These are phyloP conservation scores for Zaprionus taronus DNA, from an alignment of 1,140 invertebrate genomes.

Conservation along the genomic window DNA sequence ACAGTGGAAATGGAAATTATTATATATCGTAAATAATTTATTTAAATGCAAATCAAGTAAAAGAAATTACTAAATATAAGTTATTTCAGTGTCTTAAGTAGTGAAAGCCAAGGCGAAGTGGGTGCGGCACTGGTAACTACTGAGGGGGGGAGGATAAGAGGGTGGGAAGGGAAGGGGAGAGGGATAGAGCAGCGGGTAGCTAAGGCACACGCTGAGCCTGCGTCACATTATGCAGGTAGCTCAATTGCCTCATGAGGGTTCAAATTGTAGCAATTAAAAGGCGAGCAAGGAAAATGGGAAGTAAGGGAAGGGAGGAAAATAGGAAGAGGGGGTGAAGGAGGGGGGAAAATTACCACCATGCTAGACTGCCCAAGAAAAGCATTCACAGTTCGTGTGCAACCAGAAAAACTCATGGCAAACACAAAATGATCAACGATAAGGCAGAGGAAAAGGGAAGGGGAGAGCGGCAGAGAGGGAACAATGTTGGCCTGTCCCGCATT, in stretches of 20 bases:
- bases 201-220: too few relatives aligned
- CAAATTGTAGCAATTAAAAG: constrained; percentile 75
- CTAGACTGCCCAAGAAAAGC: constrained; percentile 32
- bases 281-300: constrained; percentile 23
- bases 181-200: not conserved
- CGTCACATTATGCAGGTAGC: constrained; percentile 59
- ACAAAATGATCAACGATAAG: constrained; percentile 79
- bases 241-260: constrained; percentile 51
- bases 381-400: constrained; percentile 77
- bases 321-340: not conserved
- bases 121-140: constrained; percentile 44
- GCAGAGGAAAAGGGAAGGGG: constrained; percentile 6
- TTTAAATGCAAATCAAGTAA: constrained; percentile 78
- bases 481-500: constrained; percentile 72
- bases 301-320: constrained; percentile 15
- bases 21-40: constrained; percentile 65
- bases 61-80: constrained; percentile 72
- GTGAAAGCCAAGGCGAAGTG: constrained; percentile 69
- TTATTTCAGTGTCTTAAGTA: constrained; percentile 79
- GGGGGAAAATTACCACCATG: constrained; percentile 68
- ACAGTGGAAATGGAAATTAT: constrained; percentile 55
- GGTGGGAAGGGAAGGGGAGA: not conserved
- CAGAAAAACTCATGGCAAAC: constrained; percentile 76
- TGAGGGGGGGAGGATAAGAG: not conserved
- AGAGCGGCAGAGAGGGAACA: constrained; percentile 22